These are phyloP conservation scores for Archips crataeganus DNA, from an alignment of 2,888 invertebrate genomes.

Conservation along the genomic window DNA sequence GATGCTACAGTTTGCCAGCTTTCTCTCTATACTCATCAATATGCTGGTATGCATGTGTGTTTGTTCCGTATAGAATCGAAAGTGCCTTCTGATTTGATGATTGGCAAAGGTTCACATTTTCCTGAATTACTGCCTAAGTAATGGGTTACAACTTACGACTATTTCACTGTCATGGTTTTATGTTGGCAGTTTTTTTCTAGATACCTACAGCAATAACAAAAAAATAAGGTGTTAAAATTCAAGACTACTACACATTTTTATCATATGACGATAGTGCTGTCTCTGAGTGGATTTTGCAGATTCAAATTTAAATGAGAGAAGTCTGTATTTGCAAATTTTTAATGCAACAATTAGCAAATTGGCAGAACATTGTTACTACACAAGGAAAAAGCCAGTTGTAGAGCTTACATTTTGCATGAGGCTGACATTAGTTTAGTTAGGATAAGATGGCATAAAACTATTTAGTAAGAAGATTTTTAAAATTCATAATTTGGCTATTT, in stretches of 20 bases:
- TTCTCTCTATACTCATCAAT: constrained; percentile 74
- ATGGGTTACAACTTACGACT: background rate
- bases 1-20: constrained; percentile 54
- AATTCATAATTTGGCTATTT: background rate
- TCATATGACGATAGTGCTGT: background rate
- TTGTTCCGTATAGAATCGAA: constrained; percentile 73
- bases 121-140: background rate
- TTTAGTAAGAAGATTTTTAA: background rate
- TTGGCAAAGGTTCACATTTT: constrained; percentile 53
- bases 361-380: background rate
- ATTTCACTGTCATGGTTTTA: background rate
- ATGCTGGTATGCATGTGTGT: constrained; percentile 65
- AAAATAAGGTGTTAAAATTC: background rate
- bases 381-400: background rate
- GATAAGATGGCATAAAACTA: background rate
- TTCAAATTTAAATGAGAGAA: background rate
- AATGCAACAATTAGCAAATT: background rate
- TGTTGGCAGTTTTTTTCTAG: background rate
- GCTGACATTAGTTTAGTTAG: background rate
- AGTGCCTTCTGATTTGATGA: constrained; percentile 64
- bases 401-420: background rate
- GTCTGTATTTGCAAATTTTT: background rate
- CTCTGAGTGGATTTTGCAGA: background rate
- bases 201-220: background rate
- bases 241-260: background rate